These are phyloP conservation scores for Heliconius eleuchia DNA, from an alignment of 1,140 invertebrate genomes.

Conservation along the genomic window DNA sequence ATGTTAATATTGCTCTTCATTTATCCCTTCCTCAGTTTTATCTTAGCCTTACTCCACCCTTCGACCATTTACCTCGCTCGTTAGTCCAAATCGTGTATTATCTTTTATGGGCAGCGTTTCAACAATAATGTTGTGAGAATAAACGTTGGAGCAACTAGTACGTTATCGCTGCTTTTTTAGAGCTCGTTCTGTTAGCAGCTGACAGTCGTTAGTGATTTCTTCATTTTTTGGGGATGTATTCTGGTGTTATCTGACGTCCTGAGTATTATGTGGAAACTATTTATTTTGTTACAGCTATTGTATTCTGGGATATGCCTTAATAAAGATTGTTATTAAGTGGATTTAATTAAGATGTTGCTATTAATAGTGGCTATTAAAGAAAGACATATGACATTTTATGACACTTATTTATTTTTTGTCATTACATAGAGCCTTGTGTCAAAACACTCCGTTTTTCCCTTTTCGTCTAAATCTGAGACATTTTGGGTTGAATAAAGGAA, in stretches of 20 bases:
- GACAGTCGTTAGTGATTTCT: conserved; percentile 22
- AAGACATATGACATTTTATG: too few relatives aligned
- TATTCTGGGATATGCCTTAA: neutral
- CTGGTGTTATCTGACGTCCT: neutral
- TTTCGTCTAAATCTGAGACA: too few relatives aligned
- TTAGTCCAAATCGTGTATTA: conserved; percentile 58
- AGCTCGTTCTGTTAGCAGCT: conserved; percentile 25
- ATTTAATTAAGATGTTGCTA: too few relatives aligned
- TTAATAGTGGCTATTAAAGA: too few relatives aligned
- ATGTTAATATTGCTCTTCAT: conserved; percentile 42
- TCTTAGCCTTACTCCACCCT: conserved; percentile 43
- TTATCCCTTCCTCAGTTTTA: conserved; percentile 42
- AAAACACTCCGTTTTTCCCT: too few relatives aligned
- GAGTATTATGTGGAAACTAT: neutral
- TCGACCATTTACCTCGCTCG: conserved; percentile 50
- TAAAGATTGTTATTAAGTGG: too few relatives aligned
- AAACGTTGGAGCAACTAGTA: conserved; percentile 57
- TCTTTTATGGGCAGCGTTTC: conserved; percentile 52
- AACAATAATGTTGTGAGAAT: conserved; percentile 54
- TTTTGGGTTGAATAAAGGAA: too few relatives aligned
- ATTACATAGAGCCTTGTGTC: too few relatives aligned
- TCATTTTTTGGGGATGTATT: neutral
- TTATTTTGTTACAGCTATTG: neutral
- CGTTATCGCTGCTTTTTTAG: conserved; percentile 47
- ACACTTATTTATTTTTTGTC: too few relatives aligned